phyloP scores from a whole-genome alignment of 2,113 vertebrate genomes.

The Dromas ardeola region DNA sequence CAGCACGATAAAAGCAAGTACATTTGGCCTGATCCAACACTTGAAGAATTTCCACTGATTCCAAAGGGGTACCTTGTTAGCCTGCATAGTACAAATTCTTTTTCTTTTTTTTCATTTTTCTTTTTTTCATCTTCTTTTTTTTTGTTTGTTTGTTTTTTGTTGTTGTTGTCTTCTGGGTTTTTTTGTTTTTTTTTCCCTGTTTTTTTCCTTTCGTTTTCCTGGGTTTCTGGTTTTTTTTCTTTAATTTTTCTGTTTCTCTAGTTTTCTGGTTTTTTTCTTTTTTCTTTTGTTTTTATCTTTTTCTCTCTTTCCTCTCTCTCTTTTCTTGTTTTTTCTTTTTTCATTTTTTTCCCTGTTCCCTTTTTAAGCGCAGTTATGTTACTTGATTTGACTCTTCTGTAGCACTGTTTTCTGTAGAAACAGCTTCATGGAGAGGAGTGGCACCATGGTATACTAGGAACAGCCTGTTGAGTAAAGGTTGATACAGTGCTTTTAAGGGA shows the following conservation, averaged over 20 bases:
- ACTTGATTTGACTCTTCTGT: neutral
- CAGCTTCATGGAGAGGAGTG: neutral
- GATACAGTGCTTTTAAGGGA: neutral
- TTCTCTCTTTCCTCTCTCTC: neutral
- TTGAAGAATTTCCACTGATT: slow-evolving; percentile 7
- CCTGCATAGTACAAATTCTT: neutral
- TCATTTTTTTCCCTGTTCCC: too few relatives aligned
- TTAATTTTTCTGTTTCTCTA: too few relatives aligned
- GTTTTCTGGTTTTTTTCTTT: too few relatives aligned
- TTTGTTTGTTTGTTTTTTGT: too few relatives aligned
- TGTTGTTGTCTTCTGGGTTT: too few relatives aligned
- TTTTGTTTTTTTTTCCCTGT: too few relatives aligned
- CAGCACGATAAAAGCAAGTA: neutral
- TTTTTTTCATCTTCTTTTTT: neutral
- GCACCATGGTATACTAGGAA: neutral
- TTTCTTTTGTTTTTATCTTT: neutral
- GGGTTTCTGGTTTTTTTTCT: neutral
- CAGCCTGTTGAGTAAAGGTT: neutral
- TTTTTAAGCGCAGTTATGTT: neutral
- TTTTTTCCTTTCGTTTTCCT: too few relatives aligned
- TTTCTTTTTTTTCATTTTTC: too few relatives aligned
- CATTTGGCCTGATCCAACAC: neutral
- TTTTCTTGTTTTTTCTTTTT: neutral
- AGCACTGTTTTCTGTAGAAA: neutral
- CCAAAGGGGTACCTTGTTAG: neutral